Evolutionary conservation across 2,113 vertebrate species (phyloP), one percentile per base, ranked within the genome.

Genomic region (human): DNA sequence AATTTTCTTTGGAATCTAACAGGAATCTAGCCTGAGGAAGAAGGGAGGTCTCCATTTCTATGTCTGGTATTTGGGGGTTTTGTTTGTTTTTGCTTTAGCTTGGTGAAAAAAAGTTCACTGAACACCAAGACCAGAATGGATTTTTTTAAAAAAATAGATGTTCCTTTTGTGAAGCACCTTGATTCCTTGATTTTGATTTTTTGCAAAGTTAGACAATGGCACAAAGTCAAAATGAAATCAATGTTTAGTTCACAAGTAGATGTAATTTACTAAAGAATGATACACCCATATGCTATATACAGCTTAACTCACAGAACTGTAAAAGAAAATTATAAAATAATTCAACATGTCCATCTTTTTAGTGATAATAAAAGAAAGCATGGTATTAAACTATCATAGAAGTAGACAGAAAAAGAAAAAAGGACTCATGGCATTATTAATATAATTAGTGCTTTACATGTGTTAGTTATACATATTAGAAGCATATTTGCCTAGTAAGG

Each of bases 21-120:
- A 81, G 48, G 76, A 96, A 50, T 92, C 64, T 81, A 35, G 25
- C 55, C n/a, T 66, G 76, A 94, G 93, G 79, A 97, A 88, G 85
- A 92, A 76, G 78, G 89, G 48, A 45, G 17, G 11, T 70, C 85
- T 90, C 81, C 59, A 61, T 89, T 78, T 84, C 75, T 85, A 0
- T 43, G 52, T 78, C 66, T 96, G 75, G 76, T 73, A 89, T 82
- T 82, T 76, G 25, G n/a, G 52, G 30, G 12, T 40, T 30, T 50
- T 87, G 22, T 73, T 79, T 94, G 66, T 32, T 75, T 97, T 95
- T 78, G 38, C 30, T 93, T 88, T 89, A 64, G 35, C 25, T 88
- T 90, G 38, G 12, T 84, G 59, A 32, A 68, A 83, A 64, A 48
- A 59, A 79, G 30, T 73, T 90, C 55, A 43, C 64, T 52, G 38